Conservation (phyloP, 2,113 vertebrate genomes). For the Catharus fuscescens region DNA sequence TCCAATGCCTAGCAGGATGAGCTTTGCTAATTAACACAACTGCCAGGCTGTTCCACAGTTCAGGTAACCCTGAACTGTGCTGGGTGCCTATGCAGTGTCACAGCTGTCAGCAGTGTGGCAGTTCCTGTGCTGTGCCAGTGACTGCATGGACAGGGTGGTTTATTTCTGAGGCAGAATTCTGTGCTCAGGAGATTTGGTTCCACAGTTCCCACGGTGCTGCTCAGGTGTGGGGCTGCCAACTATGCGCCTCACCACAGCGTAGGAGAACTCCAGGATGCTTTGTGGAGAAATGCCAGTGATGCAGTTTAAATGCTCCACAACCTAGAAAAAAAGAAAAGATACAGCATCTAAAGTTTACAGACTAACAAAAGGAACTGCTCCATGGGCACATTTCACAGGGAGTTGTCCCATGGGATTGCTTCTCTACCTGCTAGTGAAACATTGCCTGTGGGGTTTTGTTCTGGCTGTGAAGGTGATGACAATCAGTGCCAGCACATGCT, state of each 20-base stretch:
- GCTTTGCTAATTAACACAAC: not conserved
- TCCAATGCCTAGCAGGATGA: fast-evolving
- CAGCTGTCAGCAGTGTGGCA: fast-evolving
- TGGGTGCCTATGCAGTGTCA: not conserved
- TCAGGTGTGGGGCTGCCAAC: constrained; percentile 1
- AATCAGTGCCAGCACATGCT: not conserved
- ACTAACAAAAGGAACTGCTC: not conserved
- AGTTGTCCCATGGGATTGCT: not conserved
- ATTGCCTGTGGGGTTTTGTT: not conserved
- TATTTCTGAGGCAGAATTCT: not conserved
- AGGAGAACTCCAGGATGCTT: constrained; percentile 85
- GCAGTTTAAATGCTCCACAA: constrained; percentile 81
- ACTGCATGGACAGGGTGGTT: fast-evolving
- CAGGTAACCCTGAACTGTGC: not conserved
- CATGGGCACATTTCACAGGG: not conserved
- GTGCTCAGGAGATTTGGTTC: too few species aligned
- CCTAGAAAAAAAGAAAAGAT: constrained; percentile 62
- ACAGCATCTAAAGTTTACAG: not conserved
- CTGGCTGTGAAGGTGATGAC: not conserved
- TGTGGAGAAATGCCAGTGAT: constrained; percentile 87
- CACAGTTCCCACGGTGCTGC: not conserved
- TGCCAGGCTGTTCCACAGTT: not conserved
- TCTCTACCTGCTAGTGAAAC: not conserved
- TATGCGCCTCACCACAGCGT: constrained; percentile 77
- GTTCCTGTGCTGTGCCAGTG: fast-evolving